These are phyloP conservation scores for Lasioglossum figueresi DNA, from an alignment of 2,888 invertebrate species.

Conservation along the genomic window DNA sequence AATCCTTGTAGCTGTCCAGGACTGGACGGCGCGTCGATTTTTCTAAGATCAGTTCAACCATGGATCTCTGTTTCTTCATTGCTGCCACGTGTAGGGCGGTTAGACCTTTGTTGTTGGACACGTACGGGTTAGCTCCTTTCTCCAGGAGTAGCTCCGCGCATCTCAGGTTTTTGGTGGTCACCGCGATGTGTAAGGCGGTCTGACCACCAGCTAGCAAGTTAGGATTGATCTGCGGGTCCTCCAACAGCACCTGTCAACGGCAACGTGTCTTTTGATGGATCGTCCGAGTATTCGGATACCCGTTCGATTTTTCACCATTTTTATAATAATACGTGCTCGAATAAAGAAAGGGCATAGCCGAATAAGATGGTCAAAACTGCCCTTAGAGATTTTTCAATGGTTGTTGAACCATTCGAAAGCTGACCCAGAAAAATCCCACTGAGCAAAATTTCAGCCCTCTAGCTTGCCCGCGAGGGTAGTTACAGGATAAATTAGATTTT, in stretches of 20 bases:
- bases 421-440: too few species aligned
- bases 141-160: slow-evolving; percentile 86
- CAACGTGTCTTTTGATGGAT: not conserved
- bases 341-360: too few species aligned
- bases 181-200: slow-evolving; percentile 81
- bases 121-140: slow-evolving; percentile 86
- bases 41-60: slow-evolving; percentile 85
- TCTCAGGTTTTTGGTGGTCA: slow-evolving; percentile 84
- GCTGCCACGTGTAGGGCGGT: slow-evolving; percentile 88
- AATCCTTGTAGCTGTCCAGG: slow-evolving; percentile 85
- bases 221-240: slow-evolving; percentile 74
- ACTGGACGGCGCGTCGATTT: slow-evolving; percentile 85
- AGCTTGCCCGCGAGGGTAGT: too few species aligned
- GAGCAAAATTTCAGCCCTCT: too few species aligned
- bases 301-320: too few species aligned
- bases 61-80: slow-evolving; percentile 85
- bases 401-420: too few species aligned
- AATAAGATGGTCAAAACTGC: too few species aligned
- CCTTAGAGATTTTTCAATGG: too few species aligned
- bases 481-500: too few species aligned
- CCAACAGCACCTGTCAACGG: slow-evolving; percentile 68
- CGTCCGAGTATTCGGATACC: too few species aligned
- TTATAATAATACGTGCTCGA: too few species aligned
- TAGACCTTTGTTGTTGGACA: slow-evolving; percentile 85
- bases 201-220: slow-evolving; percentile 76